These are phyloP conservation scores for Leucophenga maculata DNA, from an alignment of 2,888 invertebrate species.

Conservation along the genomic window DNA sequence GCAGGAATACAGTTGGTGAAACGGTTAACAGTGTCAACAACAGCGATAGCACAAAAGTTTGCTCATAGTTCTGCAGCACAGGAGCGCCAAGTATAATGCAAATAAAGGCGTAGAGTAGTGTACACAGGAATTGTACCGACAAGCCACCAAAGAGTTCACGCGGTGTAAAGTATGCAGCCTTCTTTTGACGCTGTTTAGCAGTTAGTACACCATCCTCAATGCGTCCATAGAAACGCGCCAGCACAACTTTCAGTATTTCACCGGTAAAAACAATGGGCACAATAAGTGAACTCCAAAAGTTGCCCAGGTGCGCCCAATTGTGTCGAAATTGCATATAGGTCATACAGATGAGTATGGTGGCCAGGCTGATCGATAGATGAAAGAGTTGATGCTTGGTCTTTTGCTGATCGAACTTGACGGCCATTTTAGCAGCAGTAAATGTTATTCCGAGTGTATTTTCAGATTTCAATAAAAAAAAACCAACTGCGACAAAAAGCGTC, in stretches of 20 bases:
- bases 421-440: slow-evolving; percentile 53
- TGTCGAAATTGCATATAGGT: slow-evolving; percentile 68
- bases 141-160: slow-evolving; percentile 65
- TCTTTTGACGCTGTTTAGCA: slow-evolving; percentile 67
- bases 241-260: slow-evolving; percentile 65
- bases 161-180: slow-evolving; percentile 60
- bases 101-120: slow-evolving; percentile 67
- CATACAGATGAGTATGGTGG: slow-evolving; percentile 70
- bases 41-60: slow-evolving; percentile 69
- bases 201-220: slow-evolving; percentile 59
- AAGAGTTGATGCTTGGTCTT: slow-evolving; percentile 71
- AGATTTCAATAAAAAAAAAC: not conserved
- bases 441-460: slow-evolving; percentile 13
- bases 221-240: slow-evolving; percentile 66
- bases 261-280: slow-evolving; percentile 69
- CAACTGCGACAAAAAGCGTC: too few species aligned
- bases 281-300: slow-evolving; percentile 69
- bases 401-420: slow-evolving; percentile 68
- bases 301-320: slow-evolving; percentile 69
- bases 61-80: slow-evolving; percentile 70
- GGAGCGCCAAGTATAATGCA: slow-evolving; percentile 72
- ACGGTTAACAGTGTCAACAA: slow-evolving; percentile 70
- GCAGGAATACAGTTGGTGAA: slow-evolving; percentile 69
- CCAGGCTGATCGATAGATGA: slow-evolving; percentile 69
- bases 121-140: slow-evolving; percentile 66